Evolutionary conservation across 2,797 vertebrate genomes (phyloP), one percentile per base, ranked within the genome.

Genomic region (Intellagama lesueurii): DNA sequence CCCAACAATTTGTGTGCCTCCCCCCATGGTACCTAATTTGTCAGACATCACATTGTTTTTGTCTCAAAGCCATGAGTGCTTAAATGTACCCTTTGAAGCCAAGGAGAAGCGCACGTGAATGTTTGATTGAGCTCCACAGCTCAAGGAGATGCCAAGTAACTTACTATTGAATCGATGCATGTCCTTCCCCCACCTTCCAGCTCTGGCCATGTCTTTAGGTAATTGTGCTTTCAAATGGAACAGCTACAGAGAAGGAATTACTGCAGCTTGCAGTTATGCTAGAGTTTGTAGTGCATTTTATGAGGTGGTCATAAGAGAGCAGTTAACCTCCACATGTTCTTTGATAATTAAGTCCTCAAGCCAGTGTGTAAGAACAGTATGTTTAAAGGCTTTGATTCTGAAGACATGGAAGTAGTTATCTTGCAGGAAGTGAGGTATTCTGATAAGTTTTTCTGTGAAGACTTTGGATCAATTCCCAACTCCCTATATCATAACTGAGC

Each of bases 221-320:
- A 75, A 87, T 40, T 89, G 70, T 44, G 40, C 90, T 93, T 95
- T 90, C 91, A 91, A 89, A 35, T 56, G 77, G 88, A 94, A 75
- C 83, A 72, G 77, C 82, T 90, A 83, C 47, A 85, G 76, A 30
- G 77, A 83, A 89, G 87, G 87, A 92, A 88, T 56, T 88, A 86
- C 40, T 66, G 82, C 91, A 68, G 72, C 19, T 86, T 83, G 91
- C 76, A 32, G 84, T 88, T 87, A 26, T 24, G 0, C 47, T 14
- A 9, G 56, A 89, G 64, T n/a, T 64, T 0, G 0, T 47, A 87
- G 81, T 79, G 66, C 82, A 60, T 40, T 90, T 69, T 77, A 75
- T 93, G 78, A 26, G 82, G 52, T 52, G 87, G 49, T 87, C 86
- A 90, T n/a, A 40, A 92, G 24, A 44, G 52, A 87, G 32, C 0